These are phyloP conservation scores for Trinorchestia longiramus DNA, from an alignment of 1,140 invertebrate genomes.

Conservation along the genomic window DNA sequence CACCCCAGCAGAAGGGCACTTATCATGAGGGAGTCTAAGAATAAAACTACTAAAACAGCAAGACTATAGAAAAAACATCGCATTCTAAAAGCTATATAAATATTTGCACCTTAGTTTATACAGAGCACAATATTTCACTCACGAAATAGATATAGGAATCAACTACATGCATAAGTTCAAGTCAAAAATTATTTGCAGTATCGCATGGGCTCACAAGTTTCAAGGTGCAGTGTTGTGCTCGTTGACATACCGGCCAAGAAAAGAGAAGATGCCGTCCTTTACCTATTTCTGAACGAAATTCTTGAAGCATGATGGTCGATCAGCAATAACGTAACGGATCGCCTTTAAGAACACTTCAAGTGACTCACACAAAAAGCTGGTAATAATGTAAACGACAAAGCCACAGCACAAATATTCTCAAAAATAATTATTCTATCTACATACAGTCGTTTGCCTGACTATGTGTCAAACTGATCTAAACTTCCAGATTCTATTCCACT, in stretches of 20 bases:
- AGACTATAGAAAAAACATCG: slow-evolving; percentile 48
- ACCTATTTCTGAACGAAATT: slow-evolving; percentile 25
- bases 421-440: slow-evolving; percentile 17
- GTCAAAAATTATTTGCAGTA: background rate
- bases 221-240: background rate
- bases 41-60: slow-evolving; percentile 30
- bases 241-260: background rate
- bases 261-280: background rate
- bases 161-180: background rate
- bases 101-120: slow-evolving; percentile 50
- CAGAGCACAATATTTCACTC: slow-evolving; percentile 15
- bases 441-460: background rate
- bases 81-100: slow-evolving; percentile 43
- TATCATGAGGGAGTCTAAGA: background rate
- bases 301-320: background rate
- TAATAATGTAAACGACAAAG: slow-evolving; percentile 2
- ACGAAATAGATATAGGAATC: background rate
- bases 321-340: background rate
- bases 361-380: slow-evolving; percentile 28
- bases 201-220: background rate
- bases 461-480: background rate
- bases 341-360: slow-evolving; percentile 43
- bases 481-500: background rate
- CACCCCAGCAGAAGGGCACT: background rate
- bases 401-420: background rate